Evolutionary conservation across 2,113 vertebrate genomes (phyloP).

Genomic region (Apteryx mantelli): DNA sequence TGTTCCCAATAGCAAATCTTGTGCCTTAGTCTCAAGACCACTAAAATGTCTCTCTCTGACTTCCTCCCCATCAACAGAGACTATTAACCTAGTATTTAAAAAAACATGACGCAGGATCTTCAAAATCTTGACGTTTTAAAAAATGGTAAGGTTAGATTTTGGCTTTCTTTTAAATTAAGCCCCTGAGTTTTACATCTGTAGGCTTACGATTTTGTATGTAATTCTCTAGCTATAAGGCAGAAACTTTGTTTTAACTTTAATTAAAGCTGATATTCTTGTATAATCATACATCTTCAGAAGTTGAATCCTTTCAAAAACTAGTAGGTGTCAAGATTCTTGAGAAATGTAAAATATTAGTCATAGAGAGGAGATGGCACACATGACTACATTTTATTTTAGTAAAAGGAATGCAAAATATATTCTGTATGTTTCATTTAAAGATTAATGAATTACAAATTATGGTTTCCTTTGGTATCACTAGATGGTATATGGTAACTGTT

Average conservation of each 20-base stretch:
- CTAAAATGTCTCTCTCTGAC: not conserved
- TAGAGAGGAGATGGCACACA: not conserved
- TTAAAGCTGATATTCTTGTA: not conserved
- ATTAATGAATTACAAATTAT: not conserved
- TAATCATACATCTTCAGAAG: not conserved
- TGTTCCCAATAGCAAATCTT: not conserved
- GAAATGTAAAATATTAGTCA: not conserved
- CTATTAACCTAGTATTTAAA: not conserved
- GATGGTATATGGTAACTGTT: conserved; percentile 46
- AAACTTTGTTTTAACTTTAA: not conserved
- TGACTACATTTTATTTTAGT: not conserved
- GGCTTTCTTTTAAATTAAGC: not conserved
- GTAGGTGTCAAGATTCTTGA: not conserved
- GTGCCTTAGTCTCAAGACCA: not conserved
- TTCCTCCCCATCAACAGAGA: not conserved
- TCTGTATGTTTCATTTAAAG: not conserved
- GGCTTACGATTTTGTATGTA: not conserved
- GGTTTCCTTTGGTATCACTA: conserved; percentile 54
- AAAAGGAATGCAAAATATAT: not conserved
- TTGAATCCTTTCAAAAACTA: not conserved
- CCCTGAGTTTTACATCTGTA: not conserved
- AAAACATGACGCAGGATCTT: not conserved
- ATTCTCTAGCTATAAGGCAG: not conserved
- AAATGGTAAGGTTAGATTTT: not conserved
- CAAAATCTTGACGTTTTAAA: not conserved